phyloP scores from a whole-genome alignment of 2,113 vertebrate species.

The Ictalurus furcatus region DNA sequence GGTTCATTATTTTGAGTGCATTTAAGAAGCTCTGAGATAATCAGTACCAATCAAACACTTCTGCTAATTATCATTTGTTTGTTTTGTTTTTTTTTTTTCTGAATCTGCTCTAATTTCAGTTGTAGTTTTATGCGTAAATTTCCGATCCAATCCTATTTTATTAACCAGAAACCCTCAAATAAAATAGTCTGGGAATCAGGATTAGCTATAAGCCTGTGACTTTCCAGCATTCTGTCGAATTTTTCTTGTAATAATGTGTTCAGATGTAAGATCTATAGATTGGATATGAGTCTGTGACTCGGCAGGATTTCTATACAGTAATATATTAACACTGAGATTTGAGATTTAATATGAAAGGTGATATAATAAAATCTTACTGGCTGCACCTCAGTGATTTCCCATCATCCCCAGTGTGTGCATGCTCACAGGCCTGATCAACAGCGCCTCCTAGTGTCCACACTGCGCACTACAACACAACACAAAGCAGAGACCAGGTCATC shows the following conservation, averaged over 20 bases:
- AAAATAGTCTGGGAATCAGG: not conserved
- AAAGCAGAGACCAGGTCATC: not conserved
- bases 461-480: not conserved
- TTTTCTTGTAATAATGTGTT: not conserved
- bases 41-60: not conserved
- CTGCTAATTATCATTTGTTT: not conserved
- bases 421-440: constrained; percentile 35
- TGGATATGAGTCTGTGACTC: not conserved
- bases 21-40: not conserved
- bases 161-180: not conserved
- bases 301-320: not conserved
- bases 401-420: not conserved
- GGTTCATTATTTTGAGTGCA: not conserved
- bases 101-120: not conserved
- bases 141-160: not conserved
- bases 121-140: not conserved
- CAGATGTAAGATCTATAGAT: not conserved
- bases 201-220: not conserved
- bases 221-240: no score
- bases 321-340: not conserved
- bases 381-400: not conserved
- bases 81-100: not conserved
- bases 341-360: not conserved
- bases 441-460: constrained; percentile 37
- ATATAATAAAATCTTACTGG: not conserved